Base-by-base conservation (phyloP, 37 sponge, comb jelly and placozoan genomes). In the Lycopodina hypogea region DNA sequence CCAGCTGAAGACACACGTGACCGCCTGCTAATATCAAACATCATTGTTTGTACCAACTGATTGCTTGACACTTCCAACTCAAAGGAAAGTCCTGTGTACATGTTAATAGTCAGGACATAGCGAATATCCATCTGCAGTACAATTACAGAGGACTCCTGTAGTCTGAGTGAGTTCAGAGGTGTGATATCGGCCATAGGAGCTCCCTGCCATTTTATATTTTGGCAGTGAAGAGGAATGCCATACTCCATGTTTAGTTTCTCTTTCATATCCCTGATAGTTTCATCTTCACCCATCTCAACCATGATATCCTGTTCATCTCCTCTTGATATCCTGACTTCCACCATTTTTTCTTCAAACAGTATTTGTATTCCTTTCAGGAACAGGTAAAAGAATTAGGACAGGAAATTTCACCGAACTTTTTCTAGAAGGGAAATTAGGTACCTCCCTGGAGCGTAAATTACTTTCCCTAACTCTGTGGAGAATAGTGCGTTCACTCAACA, bases 51-150 rank as follows among this genome's bases (percentile, higher is more conserved):
- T 50, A 84, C 62, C 6, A 36, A 21, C 9, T 70, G 56, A 22
- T 84, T 34, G 37, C 55, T 34, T 2, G 69, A 51, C n/a, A 84
- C 51, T 19, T 71, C 78, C 50, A 68, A 6, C 22, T 33, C 41
- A 53, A 76, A 33, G 2, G 71, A 29, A 1, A 34, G 15, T 19
- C 78, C 78, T 9, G 45, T 63, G 62, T 56, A 34, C 36, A 42
- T 19, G 38, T 56, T 21, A 34, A 84, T 8, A 11, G 36, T 39
- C 45, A 84, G 29, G 26, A 3, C 33, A 32, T 60, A 40, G 48
- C 71, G 78, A 23, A 78, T 45, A 3, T 84, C 74, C 24, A 81
- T 24, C 30, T 72, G 50, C 3, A 81, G 21, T 17, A 56, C 56
- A 7, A n/a, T 7, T 0, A 19, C 51, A 28, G 36, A 17, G 32